These are phyloP conservation scores for Dascillus cervinus DNA, from an alignment of 2,888 invertebrate genomes.

Conservation along the genomic window DNA sequence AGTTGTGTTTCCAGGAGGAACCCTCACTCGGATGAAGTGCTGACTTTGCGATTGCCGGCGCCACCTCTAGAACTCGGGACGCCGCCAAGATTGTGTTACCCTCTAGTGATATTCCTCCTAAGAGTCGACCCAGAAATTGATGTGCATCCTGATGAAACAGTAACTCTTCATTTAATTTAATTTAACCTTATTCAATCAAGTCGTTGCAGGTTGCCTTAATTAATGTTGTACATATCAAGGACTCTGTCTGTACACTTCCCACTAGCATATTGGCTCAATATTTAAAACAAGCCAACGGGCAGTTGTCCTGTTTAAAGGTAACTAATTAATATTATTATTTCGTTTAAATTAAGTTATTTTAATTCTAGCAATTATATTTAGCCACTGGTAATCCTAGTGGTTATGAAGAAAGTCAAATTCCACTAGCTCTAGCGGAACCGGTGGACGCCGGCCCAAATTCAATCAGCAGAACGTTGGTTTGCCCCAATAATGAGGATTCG, in stretches of 20 bases:
- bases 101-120: slow-evolving; percentile 67
- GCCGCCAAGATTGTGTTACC: slow-evolving; percentile 68
- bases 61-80: slow-evolving; percentile 60
- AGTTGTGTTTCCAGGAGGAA: slow-evolving; percentile 49
- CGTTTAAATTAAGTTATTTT: slow-evolving; percentile 2
- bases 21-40: slow-evolving; percentile 58
- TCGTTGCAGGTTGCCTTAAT: slow-evolving; percentile 67
- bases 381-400: slow-evolving; percentile 58
- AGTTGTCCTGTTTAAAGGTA: slow-evolving; percentile 77
- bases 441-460: slow-evolving; percentile 39
- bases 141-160: slow-evolving; percentile 70
- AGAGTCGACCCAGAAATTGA: slow-evolving; percentile 53
- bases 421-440: slow-evolving; percentile 49
- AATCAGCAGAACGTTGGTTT: slow-evolving; percentile 34
- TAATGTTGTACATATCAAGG: slow-evolving; percentile 75
- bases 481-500: slow-evolving; percentile 40
- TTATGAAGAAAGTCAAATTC: slow-evolving; percentile 47
- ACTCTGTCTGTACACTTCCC: slow-evolving; percentile 69
- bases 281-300: slow-evolving; percentile 76
- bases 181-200: slow-evolving; percentile 12
- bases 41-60: slow-evolving; percentile 54
- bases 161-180: slow-evolving; percentile 35
- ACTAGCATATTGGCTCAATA: slow-evolving; percentile 80
- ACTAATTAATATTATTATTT: slow-evolving; percentile 18
- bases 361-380: slow-evolving; percentile 66